Evolutionary conservation across 2,113 vertebrate species (phyloP).

Genomic region (Ciconia maguari): DNA sequence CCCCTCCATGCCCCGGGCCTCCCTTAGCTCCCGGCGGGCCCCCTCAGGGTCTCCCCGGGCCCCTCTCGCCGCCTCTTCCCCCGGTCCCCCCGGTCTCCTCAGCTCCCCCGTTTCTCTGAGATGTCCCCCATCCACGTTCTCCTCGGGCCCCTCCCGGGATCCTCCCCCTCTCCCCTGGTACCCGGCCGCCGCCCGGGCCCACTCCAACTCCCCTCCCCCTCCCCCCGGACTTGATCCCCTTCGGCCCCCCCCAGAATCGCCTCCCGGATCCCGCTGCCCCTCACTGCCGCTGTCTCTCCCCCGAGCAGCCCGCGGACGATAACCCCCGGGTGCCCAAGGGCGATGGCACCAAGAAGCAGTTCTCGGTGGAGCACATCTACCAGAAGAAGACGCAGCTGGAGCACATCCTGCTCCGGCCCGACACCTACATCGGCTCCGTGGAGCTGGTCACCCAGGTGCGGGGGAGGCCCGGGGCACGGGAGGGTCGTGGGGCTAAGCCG

Average conservation of each 20-base stretch:
- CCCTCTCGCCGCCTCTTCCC: neutral
- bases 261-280: neutral
- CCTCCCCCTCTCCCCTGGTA: neutral
- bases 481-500: neutral
- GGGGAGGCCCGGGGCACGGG: neutral
- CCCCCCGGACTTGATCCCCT: neutral
- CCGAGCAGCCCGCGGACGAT: constrained; percentile 72
- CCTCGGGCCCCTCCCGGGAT: no score
- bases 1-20: neutral
- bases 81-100: neutral
- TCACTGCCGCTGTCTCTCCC: neutral
- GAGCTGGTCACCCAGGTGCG: constrained; percentile 90
- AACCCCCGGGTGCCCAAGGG: constrained; percentile 69
- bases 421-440: constrained; percentile 97
- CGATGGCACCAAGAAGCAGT: constrained; percentile 65
- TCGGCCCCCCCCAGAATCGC: neutral
- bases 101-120: neutral
- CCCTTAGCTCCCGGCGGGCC: no score
- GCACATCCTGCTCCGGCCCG: constrained; percentile 96
- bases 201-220: accelerated
- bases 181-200: no score
- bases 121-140: neutral
- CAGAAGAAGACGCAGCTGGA: constrained; percentile 98
- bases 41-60: neutral
- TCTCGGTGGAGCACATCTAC: constrained; percentile 94